Conservation (phyloP, 2,888 invertebrate genomes). For the Polydrusus pterygomalis region DNA sequence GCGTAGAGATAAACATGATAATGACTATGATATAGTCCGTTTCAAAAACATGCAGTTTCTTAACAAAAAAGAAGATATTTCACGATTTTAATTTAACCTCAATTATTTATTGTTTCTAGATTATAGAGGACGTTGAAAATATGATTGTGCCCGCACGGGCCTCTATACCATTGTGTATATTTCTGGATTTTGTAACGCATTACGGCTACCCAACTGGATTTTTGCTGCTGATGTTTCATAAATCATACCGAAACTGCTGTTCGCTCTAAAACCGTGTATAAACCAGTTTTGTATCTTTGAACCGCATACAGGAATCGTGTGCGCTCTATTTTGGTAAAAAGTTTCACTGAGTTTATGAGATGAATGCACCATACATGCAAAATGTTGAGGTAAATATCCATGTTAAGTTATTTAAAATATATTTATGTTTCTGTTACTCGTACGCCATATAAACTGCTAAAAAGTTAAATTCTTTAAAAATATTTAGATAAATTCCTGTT, state of each 20-base stretch:
- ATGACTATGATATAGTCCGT: too few relatives aligned
- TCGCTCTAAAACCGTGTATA: constrained; percentile 32
- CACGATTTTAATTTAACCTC: too few relatives aligned
- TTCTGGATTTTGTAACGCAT: constrained; percentile 7
- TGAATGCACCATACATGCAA: neutral
- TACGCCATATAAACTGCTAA: too few relatives aligned
- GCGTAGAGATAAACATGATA: too few relatives aligned
- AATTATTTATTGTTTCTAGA: too few relatives aligned
- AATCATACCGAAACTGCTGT: constrained; percentile 30
- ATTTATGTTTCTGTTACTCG: neutral
- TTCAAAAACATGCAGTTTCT: too few relatives aligned
- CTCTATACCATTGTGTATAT: neutral
- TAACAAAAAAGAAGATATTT: too few relatives aligned
- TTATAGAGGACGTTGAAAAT: too few relatives aligned
- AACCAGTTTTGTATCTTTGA: constrained; percentile 40
- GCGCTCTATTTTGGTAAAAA: constrained; percentile 33
- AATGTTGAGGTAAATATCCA: constrained; percentile 7
- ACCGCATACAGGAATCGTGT: constrained; percentile 31
- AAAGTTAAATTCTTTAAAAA: too few relatives aligned
- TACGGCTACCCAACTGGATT: constrained; percentile 23
- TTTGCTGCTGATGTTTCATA: constrained; percentile 37
- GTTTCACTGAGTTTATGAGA: constrained; percentile 29
- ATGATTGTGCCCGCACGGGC: neutral
- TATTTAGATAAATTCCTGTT: too few relatives aligned
- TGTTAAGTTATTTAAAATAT: neutral